Evolutionary conservation across 1,140 invertebrate species (phyloP), one percentile per base, ranked within the genome.

Genomic region (Papilio machaon): DNA sequence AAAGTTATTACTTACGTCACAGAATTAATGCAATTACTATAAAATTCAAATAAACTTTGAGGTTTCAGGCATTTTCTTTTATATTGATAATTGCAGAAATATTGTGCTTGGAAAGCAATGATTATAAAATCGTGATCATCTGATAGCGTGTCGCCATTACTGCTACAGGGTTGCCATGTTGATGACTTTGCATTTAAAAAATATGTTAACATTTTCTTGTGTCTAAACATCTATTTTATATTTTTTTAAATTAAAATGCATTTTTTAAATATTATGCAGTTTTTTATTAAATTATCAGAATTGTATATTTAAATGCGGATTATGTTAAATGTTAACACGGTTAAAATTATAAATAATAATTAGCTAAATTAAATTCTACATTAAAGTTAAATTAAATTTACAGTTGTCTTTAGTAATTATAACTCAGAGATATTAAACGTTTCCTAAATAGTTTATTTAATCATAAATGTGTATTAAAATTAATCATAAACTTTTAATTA

Each of bases 61-160:
- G 11, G 30, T 70, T 70, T 35, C 30, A 70, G 30, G 5, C 30
- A 17, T 70, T 70, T 70, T 70, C 64, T 84, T 49, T 76, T 76
- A 54, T 23, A 54, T 23, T 52, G 49, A 76, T 76, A 76, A 76
- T 52, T 70, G 30, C 64, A 70, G 30, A 78, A 38, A 38, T 78
- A 58, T 78, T 38, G 52, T 30, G 52, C 54, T 76, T 78, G 8
- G 35, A 78, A 58, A 78, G 30, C 35, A 76, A 58, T 58, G 13
- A 58, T 58, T 58, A 75, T 82, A 81, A 80, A 80, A 78, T 75
- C 74, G 43, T 73, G 81, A 82, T 64, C 81, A 82, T 79, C 75
- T 74, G 80, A 79, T 83, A 74, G 76, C 75, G 46, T 52, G 79
- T 60, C 64, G 82, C 79, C 79, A 80, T 82, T 80, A 80, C 64